phyloP scores from a whole-genome alignment of 2,113 vertebrate genomes.

The Pogonocichla stellata region DNA sequence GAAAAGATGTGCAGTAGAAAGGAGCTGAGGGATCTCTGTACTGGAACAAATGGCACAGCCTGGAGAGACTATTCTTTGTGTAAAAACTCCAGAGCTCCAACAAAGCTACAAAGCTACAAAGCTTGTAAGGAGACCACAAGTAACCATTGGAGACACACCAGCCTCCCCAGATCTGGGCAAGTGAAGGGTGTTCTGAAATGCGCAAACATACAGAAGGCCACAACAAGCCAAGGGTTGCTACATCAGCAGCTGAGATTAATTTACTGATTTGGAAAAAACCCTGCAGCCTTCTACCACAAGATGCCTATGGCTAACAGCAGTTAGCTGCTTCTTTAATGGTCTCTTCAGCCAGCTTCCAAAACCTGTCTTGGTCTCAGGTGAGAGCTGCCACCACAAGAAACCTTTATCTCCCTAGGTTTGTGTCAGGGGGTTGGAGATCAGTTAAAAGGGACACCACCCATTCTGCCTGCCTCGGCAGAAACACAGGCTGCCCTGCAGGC shows the following conservation, averaged over 20 bases:
- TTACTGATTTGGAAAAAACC: not conserved
- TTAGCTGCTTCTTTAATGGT: not conserved
- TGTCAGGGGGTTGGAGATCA: accelerated
- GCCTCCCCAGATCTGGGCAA: not conserved
- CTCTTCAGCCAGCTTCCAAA: not conserved
- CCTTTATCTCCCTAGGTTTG: not conserved
- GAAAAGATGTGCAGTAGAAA: not conserved
- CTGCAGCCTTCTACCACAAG: not conserved
- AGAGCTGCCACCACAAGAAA: not conserved
- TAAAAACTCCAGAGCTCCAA: not conserved
- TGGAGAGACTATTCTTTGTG: not conserved
- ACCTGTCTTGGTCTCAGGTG: not conserved
- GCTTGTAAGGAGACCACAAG: not conserved
- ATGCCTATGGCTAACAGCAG: not conserved
- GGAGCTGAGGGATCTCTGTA: not conserved
- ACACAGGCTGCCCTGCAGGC: not conserved
- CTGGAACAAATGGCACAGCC: accelerated
- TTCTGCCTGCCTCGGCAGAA: not conserved
- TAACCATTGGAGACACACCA: accelerated
- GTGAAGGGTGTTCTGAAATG: not conserved
- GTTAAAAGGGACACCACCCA: not conserved
- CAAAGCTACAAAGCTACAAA: accelerated
- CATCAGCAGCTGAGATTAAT: not conserved
- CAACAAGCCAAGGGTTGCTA: not conserved
- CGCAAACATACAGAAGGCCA: not conserved